Evolutionary conservation across 2,113 vertebrate genomes (phyloP).

Genomic region (Phocoena sinus): DNA sequence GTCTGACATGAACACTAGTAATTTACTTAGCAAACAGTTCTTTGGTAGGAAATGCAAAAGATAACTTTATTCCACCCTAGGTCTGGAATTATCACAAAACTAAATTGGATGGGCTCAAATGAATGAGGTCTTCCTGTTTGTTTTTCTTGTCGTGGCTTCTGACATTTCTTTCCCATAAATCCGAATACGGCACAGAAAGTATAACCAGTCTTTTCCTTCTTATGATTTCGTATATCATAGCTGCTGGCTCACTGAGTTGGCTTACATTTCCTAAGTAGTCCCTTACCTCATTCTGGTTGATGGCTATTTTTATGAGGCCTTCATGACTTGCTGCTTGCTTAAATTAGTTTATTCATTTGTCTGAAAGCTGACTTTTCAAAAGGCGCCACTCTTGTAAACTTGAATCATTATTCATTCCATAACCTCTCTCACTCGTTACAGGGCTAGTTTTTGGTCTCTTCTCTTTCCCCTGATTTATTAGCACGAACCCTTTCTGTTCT

Average conservation of each 20-base stretch:
- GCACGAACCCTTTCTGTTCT: background rate
- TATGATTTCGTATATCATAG: background rate
- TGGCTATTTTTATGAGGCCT: slow-evolving; percentile 1
- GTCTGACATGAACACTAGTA: background rate
- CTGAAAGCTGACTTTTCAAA: slow-evolving; percentile 9
- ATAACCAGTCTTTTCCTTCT: background rate
- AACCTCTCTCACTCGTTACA: background rate
- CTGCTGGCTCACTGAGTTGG: background rate
- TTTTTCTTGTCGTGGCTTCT: background rate
- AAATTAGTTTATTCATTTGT: slow-evolving; percentile 31
- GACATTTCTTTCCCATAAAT: background rate
- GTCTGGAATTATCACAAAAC: background rate
- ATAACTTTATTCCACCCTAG: background rate
- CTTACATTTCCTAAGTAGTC: background rate
- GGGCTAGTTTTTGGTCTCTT: background rate
- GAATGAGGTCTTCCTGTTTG: background rate
- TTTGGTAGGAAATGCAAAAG: background rate
- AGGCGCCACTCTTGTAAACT: background rate
- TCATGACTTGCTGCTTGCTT: background rate
- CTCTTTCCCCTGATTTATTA: background rate
- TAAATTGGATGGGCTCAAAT: background rate
- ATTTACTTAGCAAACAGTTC: background rate
- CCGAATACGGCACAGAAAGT: background rate
- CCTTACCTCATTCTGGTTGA: background rate
- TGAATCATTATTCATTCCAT: slow-evolving; percentile 5